A percentile compares a stretch with the other conserved stretches of the same genome.
Conservation (phyloP, 2,113 vertebrate species). For the Marmota flaviventris region DNA sequence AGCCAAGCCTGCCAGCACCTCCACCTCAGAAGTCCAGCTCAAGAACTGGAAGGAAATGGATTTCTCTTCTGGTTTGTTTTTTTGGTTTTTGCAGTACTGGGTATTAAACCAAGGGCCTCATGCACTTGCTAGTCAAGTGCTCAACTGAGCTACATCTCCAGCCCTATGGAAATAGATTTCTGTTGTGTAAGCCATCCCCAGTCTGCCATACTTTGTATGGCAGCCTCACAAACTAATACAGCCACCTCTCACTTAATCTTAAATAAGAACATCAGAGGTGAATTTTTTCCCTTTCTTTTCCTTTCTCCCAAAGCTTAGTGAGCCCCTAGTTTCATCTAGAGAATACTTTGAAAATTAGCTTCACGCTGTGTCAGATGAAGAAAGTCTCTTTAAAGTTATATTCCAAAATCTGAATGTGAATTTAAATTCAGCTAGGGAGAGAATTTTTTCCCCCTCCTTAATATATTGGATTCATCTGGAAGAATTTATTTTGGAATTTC, state of each 20-base stretch:
- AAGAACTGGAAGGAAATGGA: neutral
- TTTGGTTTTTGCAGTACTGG: too few relatives aligned
- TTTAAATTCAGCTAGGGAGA: slow-evolving; percentile 51
- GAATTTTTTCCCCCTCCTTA: neutral
- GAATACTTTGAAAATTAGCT: slow-evolving; percentile 66
- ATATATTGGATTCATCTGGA: slow-evolving; percentile 7
- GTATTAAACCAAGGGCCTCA: too few relatives aligned
- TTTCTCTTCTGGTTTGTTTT: too few relatives aligned
- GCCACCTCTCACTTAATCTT: neutral
- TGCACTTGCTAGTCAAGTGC: too few relatives aligned
- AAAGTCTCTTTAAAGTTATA: slow-evolving; percentile 52
- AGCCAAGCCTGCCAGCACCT: neutral
- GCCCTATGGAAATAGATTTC: too few relatives aligned
- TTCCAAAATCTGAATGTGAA: slow-evolving; percentile 49
- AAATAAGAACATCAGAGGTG: neutral
- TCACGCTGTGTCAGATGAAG: slow-evolving; percentile 29
- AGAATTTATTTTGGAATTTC: slow-evolving; percentile 57
- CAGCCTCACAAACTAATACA: neutral
- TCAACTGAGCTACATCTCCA: too few relatives aligned
- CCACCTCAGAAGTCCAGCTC: neutral
- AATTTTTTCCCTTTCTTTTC: neutral
- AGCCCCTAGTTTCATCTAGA: slow-evolving; percentile 26
- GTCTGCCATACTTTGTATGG: neutral
- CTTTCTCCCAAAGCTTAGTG: slow-evolving; percentile 9
- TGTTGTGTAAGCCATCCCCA: neutral